phyloP scores from a whole-genome alignment of 2,797 vertebrate species.

The Hozukius guyotensis region DNA sequence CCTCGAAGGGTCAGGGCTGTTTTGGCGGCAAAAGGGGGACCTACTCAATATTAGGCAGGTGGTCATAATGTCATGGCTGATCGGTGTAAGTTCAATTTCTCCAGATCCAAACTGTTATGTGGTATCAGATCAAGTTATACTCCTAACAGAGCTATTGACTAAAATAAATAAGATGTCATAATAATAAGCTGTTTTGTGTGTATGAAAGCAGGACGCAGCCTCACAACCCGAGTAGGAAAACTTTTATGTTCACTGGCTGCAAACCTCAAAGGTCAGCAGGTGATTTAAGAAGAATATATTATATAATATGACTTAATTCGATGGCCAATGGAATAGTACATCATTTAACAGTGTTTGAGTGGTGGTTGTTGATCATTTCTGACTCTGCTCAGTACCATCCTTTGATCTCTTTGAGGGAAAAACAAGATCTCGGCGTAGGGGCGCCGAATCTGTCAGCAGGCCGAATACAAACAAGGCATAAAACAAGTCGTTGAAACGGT shows the following conservation, averaged over 20 bases:
- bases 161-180: not conserved
- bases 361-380: not conserved
- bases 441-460: not conserved
- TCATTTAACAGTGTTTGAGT: not conserved
- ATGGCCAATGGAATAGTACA: not conserved
- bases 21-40: too few relatives aligned
- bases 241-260: not conserved
- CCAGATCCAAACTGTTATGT: not conserved
- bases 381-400: not conserved
- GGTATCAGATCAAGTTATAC: not conserved
- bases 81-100: not conserved
- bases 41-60: too few relatives aligned
- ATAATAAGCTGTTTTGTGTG: not conserved
- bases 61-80: too few relatives aligned
- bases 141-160: not conserved
- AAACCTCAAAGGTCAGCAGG: not conserved
- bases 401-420: not conserved
- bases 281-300: not conserved
- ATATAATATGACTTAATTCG: not conserved
- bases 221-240: not conserved
- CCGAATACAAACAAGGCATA: conserved; percentile 8
- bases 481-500: conserved; percentile 2
- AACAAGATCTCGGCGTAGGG: not conserved
- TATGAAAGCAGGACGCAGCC: not conserved
- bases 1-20: too few relatives aligned